Evolutionary conservation across 2,113 vertebrate species (phyloP).

Genomic region (Podiceps cristatus): DNA sequence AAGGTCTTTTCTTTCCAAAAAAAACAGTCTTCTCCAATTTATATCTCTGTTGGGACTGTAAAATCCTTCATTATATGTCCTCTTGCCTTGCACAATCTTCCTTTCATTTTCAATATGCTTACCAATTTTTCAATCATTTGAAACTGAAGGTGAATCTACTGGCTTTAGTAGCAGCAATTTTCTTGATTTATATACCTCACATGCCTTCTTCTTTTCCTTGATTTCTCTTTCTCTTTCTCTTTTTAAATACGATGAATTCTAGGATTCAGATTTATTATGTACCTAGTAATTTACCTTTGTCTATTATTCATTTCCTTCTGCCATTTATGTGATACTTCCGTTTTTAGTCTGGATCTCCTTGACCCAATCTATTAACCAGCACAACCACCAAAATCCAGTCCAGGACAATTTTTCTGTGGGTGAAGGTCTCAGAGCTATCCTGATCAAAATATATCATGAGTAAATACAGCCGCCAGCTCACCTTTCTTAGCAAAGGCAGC

Average conservation of each 20-base stretch:
- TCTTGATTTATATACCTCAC: conserved; percentile 20
- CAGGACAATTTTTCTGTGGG: neutral
- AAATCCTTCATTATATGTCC: conserved; percentile 2
- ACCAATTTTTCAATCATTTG: conserved; percentile 42
- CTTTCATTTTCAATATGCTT: conserved; percentile 14
- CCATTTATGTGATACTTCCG: neutral
- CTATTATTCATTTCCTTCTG: neutral
- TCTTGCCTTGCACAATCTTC: conserved; percentile 41
- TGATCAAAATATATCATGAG: neutral
- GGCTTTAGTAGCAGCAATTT: neutral
- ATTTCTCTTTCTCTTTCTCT: conserved; percentile 9
- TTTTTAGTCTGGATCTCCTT: neutral
- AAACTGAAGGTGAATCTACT: conserved; percentile 9
- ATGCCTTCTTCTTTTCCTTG: neutral
- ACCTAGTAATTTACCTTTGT: neutral
- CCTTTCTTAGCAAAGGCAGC: neutral
- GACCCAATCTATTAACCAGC: neutral
- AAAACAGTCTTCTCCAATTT: neutral
- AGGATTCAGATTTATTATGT: neutral
- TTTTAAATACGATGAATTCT: conserved; percentile 29
- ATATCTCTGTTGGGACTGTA: conserved; percentile 15
- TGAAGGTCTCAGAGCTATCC: neutral
- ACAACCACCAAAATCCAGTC: neutral
- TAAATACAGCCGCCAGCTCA: neutral
- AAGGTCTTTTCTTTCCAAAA: conserved; percentile 15